These are phyloP conservation scores for Pardalotus punctatus DNA, from an alignment of 2,113 vertebrate species.

Conservation along the genomic window DNA sequence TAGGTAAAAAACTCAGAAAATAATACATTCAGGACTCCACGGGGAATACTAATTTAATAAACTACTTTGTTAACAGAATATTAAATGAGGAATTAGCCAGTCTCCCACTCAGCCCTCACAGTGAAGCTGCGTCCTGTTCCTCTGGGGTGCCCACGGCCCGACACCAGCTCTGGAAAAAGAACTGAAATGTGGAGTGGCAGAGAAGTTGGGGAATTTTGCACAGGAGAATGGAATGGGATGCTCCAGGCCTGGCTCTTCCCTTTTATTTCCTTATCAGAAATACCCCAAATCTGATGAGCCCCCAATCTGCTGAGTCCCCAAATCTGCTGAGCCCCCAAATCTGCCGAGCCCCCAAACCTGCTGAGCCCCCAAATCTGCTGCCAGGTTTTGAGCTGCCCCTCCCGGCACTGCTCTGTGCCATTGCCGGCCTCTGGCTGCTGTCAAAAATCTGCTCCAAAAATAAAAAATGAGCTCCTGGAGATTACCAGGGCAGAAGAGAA, in stretches of 20 bases:
- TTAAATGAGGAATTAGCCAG: not conserved
- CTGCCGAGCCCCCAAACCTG: not conserved
- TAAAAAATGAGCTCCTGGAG: not conserved
- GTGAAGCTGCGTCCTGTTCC: not conserved
- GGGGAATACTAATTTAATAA: not conserved
- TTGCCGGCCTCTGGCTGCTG: rapidly evolving
- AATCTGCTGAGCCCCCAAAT: not conserved
- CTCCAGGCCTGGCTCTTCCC: not conserved
- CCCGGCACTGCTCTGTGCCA: not conserved
- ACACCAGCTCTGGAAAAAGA: not conserved
- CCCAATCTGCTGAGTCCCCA: not conserved
- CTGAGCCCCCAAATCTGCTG: not conserved
- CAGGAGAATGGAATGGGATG: not conserved
- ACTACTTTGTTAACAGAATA: not conserved
- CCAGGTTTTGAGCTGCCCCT: not conserved
- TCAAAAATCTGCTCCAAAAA: not conserved
- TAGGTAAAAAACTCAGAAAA: not conserved
- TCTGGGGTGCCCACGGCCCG: not conserved
- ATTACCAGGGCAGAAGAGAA: not conserved
- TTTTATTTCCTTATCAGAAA: not conserved
- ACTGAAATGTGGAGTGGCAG: not conserved
- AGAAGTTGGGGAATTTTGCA: not conserved
- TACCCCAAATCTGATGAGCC: not conserved
- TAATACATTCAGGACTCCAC: not conserved
- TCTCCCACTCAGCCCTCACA: not conserved